A percentile compares a stretch with the other conserved stretches of the same genome.
phyloP scores from a whole-genome alignment of 2,888 invertebrate species.

The Drosophila borborema region DNA sequence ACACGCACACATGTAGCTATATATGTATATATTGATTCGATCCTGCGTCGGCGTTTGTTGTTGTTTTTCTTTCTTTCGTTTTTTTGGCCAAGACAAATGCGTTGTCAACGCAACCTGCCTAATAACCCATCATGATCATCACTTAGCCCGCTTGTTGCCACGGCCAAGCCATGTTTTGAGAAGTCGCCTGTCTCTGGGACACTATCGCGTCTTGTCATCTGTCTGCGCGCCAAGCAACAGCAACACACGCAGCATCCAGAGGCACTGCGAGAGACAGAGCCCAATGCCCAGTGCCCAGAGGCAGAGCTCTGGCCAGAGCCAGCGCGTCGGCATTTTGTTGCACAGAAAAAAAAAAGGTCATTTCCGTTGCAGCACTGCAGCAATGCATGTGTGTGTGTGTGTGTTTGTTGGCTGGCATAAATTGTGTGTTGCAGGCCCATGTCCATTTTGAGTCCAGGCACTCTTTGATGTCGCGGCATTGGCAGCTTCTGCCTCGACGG shows the following conservation, averaged over 20 bases:
- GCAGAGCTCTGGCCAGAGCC: conserved; percentile 4
- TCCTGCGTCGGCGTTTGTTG: conserved; percentile 69
- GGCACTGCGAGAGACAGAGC: conserved; percentile 5
- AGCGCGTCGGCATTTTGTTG: conserved; percentile 70
- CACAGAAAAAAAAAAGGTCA: conserved; percentile 66
- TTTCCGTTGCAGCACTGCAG: conserved; percentile 67
- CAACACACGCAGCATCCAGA: conserved; percentile 54
- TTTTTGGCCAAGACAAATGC: conserved; percentile 71
- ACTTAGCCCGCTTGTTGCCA: conserved; percentile 59
- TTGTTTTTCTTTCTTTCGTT: background rate
- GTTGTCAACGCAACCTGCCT: conserved; percentile 80
- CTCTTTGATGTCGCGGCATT: conserved; percentile 78
- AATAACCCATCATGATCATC: conserved; percentile 81
- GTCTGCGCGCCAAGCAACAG: conserved; percentile 73
- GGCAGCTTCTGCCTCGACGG: conserved; percentile 53
- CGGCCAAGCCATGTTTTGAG: conserved; percentile 7
- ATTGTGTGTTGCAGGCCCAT: conserved; percentile 77
- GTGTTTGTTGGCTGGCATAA: conserved; percentile 65
- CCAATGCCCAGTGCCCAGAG: conserved; percentile 12
- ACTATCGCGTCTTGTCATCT: conserved; percentile 78
- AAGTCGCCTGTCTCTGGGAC: conserved; percentile 53
- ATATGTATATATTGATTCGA: conserved; percentile 21
- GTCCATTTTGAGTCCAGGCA: conserved; percentile 79
- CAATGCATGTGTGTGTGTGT: conserved; percentile 21
- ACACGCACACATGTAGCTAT: background rate